Conservation (phyloP, 1,140 invertebrate genomes). For the Propsilocerus akamusi region DNA sequence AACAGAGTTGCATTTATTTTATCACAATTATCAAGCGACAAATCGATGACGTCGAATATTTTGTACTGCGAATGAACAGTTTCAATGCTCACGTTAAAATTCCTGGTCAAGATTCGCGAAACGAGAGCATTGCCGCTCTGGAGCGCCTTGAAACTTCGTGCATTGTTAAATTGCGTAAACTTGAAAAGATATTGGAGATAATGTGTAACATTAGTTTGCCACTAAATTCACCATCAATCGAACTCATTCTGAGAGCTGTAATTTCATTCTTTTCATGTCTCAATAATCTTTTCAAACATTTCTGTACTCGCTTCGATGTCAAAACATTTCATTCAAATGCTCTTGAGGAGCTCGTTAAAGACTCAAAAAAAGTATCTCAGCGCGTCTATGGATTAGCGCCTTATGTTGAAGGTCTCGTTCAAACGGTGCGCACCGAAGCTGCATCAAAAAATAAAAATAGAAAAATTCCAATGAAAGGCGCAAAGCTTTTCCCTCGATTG, state of each 20-base stretch:
- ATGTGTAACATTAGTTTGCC: not conserved
- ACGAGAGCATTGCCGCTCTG: not conserved
- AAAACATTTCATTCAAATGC: not conserved
- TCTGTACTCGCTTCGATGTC: not conserved
- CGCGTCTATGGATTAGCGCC: not conserved
- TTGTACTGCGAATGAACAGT: not conserved
- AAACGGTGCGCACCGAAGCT: conserved; percentile 1
- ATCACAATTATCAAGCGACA: not conserved
- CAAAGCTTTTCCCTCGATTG: not conserved
- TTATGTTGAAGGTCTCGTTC: not conserved
- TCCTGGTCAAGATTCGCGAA: not conserved
- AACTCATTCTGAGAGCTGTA: not conserved
- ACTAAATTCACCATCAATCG: not conserved
- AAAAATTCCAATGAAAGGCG: not conserved
- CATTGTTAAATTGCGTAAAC: not conserved
- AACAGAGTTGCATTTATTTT: not conserved
- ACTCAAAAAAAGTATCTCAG: not conserved
- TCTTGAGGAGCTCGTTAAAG: not conserved
- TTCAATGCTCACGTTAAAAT: not conserved
- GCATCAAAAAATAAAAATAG: not conserved
- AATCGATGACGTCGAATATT: not conserved
- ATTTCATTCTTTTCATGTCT: not conserved
- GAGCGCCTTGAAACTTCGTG: not conserved
- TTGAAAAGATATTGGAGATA: not conserved
- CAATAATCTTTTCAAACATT: not conserved